Conservation (phyloP, 2,888 invertebrate genomes). For the Leptopilina drosophilae region DNA sequence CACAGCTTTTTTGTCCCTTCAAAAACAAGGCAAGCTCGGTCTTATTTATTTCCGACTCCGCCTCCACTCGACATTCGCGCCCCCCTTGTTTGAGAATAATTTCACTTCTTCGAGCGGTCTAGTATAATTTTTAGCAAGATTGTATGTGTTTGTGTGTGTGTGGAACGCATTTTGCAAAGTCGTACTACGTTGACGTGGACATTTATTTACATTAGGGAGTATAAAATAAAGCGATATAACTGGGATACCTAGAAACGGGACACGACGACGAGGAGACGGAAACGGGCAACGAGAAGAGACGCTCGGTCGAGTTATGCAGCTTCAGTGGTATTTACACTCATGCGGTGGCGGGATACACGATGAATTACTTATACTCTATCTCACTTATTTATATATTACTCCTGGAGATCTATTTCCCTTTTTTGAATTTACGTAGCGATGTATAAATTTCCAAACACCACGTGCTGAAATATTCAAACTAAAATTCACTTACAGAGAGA, state of each 20-base stretch:
- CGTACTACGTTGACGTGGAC: constrained; percentile 22
- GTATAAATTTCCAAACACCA: constrained; percentile 35
- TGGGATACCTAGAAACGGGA: constrained; percentile 20
- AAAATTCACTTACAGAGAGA: background rate
- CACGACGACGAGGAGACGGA: constrained; percentile 8
- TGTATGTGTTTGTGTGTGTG: too few species aligned
- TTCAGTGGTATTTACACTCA: constrained; percentile 39
- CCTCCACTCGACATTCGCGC: constrained; percentile 17
- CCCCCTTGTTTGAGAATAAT: constrained; percentile 15
- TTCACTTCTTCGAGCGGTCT: constrained; percentile 24
- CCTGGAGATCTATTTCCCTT: constrained; percentile 6
- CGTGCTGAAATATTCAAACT: background rate
- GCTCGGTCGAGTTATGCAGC: constrained; percentile 18
- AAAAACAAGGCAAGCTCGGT: background rate
- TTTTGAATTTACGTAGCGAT: background rate
- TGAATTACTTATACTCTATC: constrained; percentile 34
- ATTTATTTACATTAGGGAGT: constrained; percentile 32
- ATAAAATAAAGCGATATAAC: constrained; percentile 35
- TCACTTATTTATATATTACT: constrained; percentile 15
- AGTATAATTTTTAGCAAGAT: background rate
- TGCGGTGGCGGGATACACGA: constrained; percentile 18
- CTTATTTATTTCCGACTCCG: constrained; percentile 35
- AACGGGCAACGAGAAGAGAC: background rate
- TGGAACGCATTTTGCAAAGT: constrained; percentile 2
- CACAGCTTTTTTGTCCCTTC: constrained; percentile 38